A percentile compares a stretch with the other conserved stretches of the same genome.
Evolutionary conservation across 2,888 invertebrate species (phyloP).

Genomic region (Drosophila antonietae): DNA sequence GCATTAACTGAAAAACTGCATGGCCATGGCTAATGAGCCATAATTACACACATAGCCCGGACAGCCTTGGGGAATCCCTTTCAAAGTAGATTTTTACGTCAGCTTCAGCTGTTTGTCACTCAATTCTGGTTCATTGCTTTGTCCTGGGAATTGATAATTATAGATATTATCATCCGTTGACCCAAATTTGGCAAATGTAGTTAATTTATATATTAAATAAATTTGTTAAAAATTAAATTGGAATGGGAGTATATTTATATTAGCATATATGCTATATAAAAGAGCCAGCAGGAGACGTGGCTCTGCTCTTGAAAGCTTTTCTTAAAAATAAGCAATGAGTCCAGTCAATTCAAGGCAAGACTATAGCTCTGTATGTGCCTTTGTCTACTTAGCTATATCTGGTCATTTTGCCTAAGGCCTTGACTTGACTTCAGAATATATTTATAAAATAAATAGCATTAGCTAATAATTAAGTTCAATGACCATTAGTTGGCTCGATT

Average conservation of each 20-base stretch:
- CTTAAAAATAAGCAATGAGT: too few relatives aligned
- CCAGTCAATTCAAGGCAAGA: neutral
- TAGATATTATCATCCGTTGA: conserved; percentile 2
- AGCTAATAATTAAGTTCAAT: neutral
- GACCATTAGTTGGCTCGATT: neutral
- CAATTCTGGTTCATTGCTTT: neutral
- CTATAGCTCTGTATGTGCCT: too few relatives aligned
- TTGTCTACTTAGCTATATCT: too few relatives aligned
- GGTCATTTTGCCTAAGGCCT: too few relatives aligned
- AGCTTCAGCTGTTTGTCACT: conserved; percentile 15
- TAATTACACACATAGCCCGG: conserved; percentile 33
- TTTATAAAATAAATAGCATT: too few relatives aligned
- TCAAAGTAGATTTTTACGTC: conserved; percentile 49
- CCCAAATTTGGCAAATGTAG: neutral
- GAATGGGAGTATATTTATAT: too few relatives aligned
- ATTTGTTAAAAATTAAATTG: too few relatives aligned
- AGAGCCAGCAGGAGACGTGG: too few relatives aligned
- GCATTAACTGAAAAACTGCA: conserved; percentile 35
- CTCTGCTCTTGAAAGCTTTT: too few relatives aligned
- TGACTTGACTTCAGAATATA: too few relatives aligned
- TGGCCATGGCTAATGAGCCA: conserved; percentile 21
- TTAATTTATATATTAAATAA: neutral
- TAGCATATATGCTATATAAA: too few relatives aligned
- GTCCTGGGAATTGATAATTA: conserved; percentile 8
- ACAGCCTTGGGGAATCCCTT: conserved; percentile 8